These are phyloP conservation scores for Cydia pomonella DNA, from an alignment of 1,140 invertebrate species.

Conservation along the genomic window DNA sequence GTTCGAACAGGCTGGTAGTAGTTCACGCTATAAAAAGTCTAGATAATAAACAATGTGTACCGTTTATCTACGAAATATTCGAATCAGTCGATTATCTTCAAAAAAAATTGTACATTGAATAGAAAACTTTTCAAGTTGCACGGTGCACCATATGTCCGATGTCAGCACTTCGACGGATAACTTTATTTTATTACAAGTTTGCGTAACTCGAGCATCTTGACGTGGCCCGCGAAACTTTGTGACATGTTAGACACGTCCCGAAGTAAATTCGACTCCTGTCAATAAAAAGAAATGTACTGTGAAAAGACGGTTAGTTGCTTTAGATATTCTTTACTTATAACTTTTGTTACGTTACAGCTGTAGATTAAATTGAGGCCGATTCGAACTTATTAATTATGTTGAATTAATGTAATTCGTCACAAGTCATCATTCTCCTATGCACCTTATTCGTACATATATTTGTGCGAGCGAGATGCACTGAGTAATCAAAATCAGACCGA, in stretches of 20 bases:
- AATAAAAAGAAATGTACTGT: conserved; percentile 39
- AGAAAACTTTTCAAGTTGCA: not conserved
- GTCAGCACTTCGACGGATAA: conserved; percentile 38
- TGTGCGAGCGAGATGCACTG: too few relatives aligned
- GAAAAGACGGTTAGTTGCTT: conserved; percentile 10
- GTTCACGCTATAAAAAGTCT: too few relatives aligned
- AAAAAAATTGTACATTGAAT: not conserved
- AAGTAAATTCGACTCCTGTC: conserved; percentile 49
- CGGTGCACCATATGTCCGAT: conserved; percentile 25
- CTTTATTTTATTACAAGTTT: conserved; percentile 57
- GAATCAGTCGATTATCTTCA: too few relatives aligned
- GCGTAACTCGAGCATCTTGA: conserved; percentile 51
- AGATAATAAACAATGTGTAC: too few relatives aligned
- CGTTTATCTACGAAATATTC: too few relatives aligned
- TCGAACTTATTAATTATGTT: too few relatives aligned
- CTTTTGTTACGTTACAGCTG: not conserved
- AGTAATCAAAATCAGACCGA: too few relatives aligned
- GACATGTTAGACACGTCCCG: conserved; percentile 50
- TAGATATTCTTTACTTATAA: not conserved
- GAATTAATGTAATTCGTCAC: too few relatives aligned
- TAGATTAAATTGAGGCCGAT: too few relatives aligned
- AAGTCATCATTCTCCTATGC: too few relatives aligned
- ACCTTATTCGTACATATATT: too few relatives aligned
- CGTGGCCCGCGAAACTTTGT: conserved; percentile 50
- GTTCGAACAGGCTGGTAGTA: too few relatives aligned